Percentiles rank a stretch among this genome's conserved stretches.
These are phyloP conservation scores for Sphecodes monilicornis DNA, from an alignment of 2,888 invertebrate genomes.

Conservation along the genomic window DNA sequence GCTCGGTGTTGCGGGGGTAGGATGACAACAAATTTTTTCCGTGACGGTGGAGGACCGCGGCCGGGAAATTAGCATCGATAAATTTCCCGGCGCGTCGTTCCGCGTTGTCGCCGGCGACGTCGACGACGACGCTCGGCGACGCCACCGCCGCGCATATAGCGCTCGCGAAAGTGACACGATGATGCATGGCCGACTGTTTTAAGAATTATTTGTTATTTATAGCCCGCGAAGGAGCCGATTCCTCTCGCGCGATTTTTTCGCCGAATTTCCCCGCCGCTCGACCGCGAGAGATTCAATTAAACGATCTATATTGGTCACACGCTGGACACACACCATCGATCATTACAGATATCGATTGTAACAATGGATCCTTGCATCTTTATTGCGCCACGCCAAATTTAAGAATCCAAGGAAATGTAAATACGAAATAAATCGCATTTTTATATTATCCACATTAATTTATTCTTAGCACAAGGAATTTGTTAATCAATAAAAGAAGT, in stretches of 20 bases:
- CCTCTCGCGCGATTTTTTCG: slow-evolving; percentile 9
- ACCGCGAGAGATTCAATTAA: not conserved
- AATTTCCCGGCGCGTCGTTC: slow-evolving; percentile 81
- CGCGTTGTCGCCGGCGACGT: slow-evolving; percentile 73
- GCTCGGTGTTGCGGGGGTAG: slow-evolving; percentile 50
- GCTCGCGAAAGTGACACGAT: slow-evolving; percentile 82
- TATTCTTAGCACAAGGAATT: too few relatives aligned
- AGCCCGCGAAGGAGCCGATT: slow-evolving; percentile 61
- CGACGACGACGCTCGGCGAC: slow-evolving; percentile 56
- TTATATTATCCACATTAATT: too few relatives aligned
- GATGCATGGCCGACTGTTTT: slow-evolving; percentile 84
- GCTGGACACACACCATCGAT: not conserved
- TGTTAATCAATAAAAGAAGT: too few relatives aligned
- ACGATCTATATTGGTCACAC: not conserved
- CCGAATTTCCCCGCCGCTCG: not conserved
- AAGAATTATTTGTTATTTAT: slow-evolving; percentile 84
- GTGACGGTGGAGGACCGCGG: slow-evolving; percentile 75
- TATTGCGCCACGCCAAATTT: too few relatives aligned
- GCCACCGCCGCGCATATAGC: slow-evolving; percentile 69
- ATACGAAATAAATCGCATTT: too few relatives aligned
- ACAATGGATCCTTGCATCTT: too few relatives aligned
- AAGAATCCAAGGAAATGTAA: too few relatives aligned
- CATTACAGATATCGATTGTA: not conserved
- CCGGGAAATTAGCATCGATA: slow-evolving; percentile 84
- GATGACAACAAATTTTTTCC: slow-evolving; percentile 79